Evolutionary conservation across 2,797 vertebrate species (phyloP).

Genomic region (Trematomus bernacchii): DNA sequence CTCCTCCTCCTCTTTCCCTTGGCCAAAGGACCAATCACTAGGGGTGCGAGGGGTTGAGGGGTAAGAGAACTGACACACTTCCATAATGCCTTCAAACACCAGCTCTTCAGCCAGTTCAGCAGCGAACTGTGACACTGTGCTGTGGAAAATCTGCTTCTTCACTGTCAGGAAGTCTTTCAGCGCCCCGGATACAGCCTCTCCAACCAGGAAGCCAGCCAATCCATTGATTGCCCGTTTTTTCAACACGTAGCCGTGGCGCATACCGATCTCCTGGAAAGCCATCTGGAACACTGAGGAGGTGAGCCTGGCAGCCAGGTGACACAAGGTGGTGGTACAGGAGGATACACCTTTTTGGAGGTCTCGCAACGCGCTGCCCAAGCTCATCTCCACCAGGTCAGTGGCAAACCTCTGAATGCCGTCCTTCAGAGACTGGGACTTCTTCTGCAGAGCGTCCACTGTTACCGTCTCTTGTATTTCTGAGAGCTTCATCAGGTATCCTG

Average conservation of each 20-base stretch:
- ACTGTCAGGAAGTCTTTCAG: conserved; percentile 92
- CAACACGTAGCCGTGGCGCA: conserved; percentile 90
- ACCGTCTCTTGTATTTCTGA: conserved; percentile 88
- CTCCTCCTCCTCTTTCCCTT: conserved; percentile 66
- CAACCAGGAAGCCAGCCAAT: conserved; percentile 93
- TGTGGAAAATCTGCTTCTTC: conserved; percentile 96
- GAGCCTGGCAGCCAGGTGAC: conserved; percentile 93
- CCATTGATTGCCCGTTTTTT: conserved; percentile 93
- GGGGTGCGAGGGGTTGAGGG: conserved; percentile 89
- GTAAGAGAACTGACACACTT: conserved; percentile 98
- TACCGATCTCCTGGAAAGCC: conserved; percentile 97
- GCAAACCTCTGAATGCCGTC: conserved; percentile 96
- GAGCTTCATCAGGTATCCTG: conserved; percentile 86
- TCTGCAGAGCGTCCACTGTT: conserved; percentile 86
- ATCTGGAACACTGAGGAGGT: conserved; percentile 97
- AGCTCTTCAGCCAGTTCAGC: conserved; percentile 96
- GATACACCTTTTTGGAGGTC: conserved; percentile 96
- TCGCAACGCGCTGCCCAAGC: conserved; percentile 94
- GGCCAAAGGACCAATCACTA: conserved; percentile 82
- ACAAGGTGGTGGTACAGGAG: conserved; percentile 94
- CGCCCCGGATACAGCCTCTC: conserved; percentile 93
- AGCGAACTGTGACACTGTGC: conserved; percentile 91
- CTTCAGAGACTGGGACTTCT: conserved; percentile 89
- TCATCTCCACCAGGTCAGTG: conserved; percentile 94
- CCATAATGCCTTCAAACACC: conserved; percentile 99